Evolutionary conservation across 2,797 vertebrate species (phyloP), one percentile per base, ranked within the genome.

Genomic region (Halcyon smyrnensis): DNA sequence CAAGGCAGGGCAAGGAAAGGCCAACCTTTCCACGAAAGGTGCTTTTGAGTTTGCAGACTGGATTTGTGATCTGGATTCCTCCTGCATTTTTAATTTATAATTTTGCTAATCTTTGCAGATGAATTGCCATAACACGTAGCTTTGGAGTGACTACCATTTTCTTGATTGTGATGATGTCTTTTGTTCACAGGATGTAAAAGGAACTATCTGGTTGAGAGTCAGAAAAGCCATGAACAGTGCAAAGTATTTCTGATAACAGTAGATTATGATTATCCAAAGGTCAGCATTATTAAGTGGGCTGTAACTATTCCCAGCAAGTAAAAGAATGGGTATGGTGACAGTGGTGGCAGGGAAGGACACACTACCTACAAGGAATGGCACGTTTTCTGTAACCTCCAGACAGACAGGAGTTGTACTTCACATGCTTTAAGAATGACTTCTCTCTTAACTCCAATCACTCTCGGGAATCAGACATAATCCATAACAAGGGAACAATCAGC

Each of bases 321-420:
- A 54, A 89, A 86, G 39, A 75, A 54, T 28, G n/a, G 30, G 2
- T 0, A 0, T 28, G 34, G 6, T 36, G 6, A 28, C 36, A 56
- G 0, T 28, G 25, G 7, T 36, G 8, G 27, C 43, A 60, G 51
- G 8, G 28, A 64, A 69, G 9, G 19, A 10, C 2, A 1, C 36
- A 32, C 1, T 3, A 43, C 9, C 12, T 32, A 3, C 19, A 77
- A 75, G 15, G 16, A 84, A 48, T 32, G 18, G 17, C 16, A 60
- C 12, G 6, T 83, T 90, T 63, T 46, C 21, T 43, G 16, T 74
- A 25, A 46, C 15, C 2, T 32, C 28, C 25, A 25, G n/a, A 30
- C 60, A 43, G n/a, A 45, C 12, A 28, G 13, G 1, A 62, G 32
- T 41, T 5, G 10, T 4, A 54, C 15, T 67, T 62, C 34, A 65